Base-by-base conservation (phyloP, 2,797 vertebrate genomes). In the Micromesistius poutassou region DNA sequence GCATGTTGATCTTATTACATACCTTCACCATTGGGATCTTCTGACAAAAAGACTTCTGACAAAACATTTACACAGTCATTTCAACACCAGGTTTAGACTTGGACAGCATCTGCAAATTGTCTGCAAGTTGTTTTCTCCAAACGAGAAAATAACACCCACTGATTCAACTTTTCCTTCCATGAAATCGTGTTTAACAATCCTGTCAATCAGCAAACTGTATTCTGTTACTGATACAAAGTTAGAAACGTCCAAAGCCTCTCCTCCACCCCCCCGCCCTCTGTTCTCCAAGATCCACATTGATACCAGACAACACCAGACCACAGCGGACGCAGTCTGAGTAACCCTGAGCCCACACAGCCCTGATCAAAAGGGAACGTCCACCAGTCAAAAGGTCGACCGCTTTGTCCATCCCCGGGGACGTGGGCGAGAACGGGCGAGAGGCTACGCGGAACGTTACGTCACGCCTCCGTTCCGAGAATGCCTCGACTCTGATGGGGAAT, bases 401-500 rank as follows among this genome's bases (percentile, higher is more conserved):
- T 25, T 62, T 8, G 55, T 22, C n/a, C 7, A 22, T 62, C 55
- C 25, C 55, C 22, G 6, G 8, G 22, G 55, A 62, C 22, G n/a
- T 8, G 8, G n/a, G 55, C 22, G 55, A 62, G 55, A 62, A 62
- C 55, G 25, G 55, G 55, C 55, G 2, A 25, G 55, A 22, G 50
- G 50, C 50, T 55, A 22, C 16, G 55, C 22, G 55, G 55, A 62
- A 25, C 25, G 62, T 85, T 78, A 85, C 83, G 82, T 90, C 87
- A 88, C 85, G 86, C 79, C 79, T 81, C 84, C 36, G 35, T 71
- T 75, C 77, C 78, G 78, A 82, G 68, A 84, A 70, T n/a, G 68
- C 80, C 79, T 78, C 83, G 84, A 77, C 70, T 85, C 87, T 78
- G 74, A 62, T 19, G 40, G 87, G 88, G 87, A 91, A 91, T 89